A percentile compares a stretch with the other conserved stretches of the same genome.
Conservation (phyloP, 2,888 invertebrate species). For the Myopa tessellatipennis region DNA sequence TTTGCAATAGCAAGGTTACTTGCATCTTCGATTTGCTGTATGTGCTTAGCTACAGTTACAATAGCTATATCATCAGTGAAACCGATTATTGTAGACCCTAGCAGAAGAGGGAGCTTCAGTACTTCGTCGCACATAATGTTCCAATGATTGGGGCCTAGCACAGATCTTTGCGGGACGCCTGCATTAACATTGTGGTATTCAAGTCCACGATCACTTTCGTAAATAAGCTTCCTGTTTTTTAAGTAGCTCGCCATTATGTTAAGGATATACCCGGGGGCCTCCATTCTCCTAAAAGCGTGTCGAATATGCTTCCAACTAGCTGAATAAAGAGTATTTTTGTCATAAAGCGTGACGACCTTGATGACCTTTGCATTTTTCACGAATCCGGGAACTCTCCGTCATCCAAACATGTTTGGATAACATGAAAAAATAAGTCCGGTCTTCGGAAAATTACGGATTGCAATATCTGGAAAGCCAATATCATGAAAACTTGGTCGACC, state of each 20-base stretch:
- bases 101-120: too few species aligned
- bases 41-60: too few species aligned
- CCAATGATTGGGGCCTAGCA: not conserved
- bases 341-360: conserved; percentile 4
- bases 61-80: too few species aligned
- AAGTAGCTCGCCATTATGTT: not conserved
- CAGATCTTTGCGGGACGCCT: not conserved
- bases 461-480: too few species aligned
- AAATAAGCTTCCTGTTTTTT: too few species aligned
- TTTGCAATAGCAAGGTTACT: too few species aligned
- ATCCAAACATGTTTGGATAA: not conserved
- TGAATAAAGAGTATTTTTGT: conserved; percentile 14
- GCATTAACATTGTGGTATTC: not conserved
- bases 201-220: too few species aligned
- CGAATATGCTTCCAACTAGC: conserved; percentile 4
- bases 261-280: not conserved
- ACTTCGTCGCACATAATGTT: conserved; percentile 1
- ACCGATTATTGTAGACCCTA: too few species aligned
- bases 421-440: not conserved
- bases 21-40: too few species aligned
- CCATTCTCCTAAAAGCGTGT: not conserved
- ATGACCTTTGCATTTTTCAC: not conserved
- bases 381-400: not conserved
- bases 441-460: too few species aligned
- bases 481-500: too few species aligned